Evolutionary conservation across 2,888 invertebrate genomes (phyloP).

Genomic region (Hoplodrina ambigua): DNA sequence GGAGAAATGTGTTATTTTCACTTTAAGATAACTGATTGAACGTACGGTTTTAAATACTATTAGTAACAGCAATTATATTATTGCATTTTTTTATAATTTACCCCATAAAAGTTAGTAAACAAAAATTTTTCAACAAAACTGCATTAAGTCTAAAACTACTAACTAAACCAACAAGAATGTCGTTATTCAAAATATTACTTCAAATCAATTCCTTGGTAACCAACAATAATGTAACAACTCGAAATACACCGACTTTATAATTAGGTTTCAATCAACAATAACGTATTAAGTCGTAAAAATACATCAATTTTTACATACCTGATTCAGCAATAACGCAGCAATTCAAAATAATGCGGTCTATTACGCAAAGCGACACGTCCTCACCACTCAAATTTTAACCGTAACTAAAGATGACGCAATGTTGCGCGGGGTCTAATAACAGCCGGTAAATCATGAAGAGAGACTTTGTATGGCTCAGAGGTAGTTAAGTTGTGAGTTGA

Average conservation of each 20-base stretch:
- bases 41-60: constrained; percentile 3
- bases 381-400: constrained; percentile 12
- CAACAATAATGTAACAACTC: constrained; percentile 16
- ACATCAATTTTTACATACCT: constrained; percentile 23
- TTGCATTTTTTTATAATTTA: constrained; percentile 2
- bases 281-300: constrained; percentile 16
- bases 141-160: constrained; percentile 17
- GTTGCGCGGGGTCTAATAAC: constrained; percentile 13
- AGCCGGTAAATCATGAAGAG: constrained; percentile 13
- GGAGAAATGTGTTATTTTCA: constrained; percentile 16
- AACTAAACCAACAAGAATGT: constrained; percentile 19
- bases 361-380: constrained; percentile 23
- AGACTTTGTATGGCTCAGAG: too few species aligned
- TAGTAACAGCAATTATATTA: constrained; percentile 6
- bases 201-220: constrained; percentile 3
- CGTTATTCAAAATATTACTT: constrained; percentile 13
- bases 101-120: background rate
- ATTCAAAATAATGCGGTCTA: constrained; percentile 28
- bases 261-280: constrained; percentile 24
- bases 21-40: constrained; percentile 13
- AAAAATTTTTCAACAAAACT: constrained; percentile 7
- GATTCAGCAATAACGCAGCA: constrained; percentile 22
- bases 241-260: constrained; percentile 7
- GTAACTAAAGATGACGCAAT: constrained; percentile 18
- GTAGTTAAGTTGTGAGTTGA: too few species aligned